Evolutionary conservation across 2,113 vertebrate species (phyloP).

Genomic region (Zosterops hypoxanthus): DNA sequence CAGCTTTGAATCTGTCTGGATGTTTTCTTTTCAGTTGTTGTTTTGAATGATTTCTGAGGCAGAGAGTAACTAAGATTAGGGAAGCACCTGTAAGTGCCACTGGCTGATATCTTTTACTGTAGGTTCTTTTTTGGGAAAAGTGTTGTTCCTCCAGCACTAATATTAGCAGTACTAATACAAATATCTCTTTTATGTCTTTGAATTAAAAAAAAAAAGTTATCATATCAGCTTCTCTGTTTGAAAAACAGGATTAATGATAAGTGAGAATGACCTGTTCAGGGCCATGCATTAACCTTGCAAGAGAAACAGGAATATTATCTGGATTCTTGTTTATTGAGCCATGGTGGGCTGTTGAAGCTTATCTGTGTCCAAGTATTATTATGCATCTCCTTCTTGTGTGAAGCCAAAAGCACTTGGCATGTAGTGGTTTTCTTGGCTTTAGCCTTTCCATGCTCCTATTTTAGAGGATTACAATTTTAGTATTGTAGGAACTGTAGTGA

Average conservation of each 20-base stretch:
- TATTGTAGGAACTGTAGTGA: not conserved
- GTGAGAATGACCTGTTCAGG: not conserved
- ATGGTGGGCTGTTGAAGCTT: not conserved
- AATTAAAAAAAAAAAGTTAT: not conserved
- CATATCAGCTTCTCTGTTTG: not conserved
- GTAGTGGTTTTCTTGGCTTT: not conserved
- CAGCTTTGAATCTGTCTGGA: not conserved
- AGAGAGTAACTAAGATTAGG: not conserved
- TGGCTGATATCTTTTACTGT: not conserved
- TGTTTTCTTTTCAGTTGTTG: not conserved
- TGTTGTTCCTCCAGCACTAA: not conserved
- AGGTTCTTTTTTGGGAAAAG: not conserved
- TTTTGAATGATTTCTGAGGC: not conserved
- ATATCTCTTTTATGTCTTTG: not conserved
- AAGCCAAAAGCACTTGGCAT: not conserved
- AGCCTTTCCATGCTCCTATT: not conserved
- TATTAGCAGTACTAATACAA: not conserved
- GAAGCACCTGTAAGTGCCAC: not conserved
- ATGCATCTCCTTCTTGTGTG: not conserved
- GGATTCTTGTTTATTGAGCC: not conserved
- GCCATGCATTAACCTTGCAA: not conserved
- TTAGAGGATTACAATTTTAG: not conserved
- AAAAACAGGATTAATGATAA: not conserved
- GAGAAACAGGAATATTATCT: not conserved
- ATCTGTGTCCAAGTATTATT: not conserved